phyloP scores from a whole-genome alignment of 2,888 invertebrate species.

The Balanococcus diminutus region DNA sequence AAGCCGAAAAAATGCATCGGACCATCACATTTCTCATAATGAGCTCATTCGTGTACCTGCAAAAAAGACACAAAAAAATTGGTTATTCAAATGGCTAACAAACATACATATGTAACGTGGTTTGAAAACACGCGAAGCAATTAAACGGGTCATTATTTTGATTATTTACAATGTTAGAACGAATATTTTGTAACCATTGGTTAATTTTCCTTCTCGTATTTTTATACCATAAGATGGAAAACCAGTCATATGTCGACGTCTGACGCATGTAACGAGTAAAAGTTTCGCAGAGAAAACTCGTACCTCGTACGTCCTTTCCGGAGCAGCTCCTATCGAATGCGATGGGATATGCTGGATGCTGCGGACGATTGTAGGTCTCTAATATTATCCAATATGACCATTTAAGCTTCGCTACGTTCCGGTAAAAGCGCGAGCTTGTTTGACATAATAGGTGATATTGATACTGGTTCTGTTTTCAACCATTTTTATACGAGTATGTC shows the following conservation, averaged over 20 bases:
- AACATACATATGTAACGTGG: not conserved
- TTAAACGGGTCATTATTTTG: constrained; percentile 21
- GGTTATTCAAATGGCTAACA: not conserved
- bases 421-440: not conserved
- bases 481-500: not conserved
- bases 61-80: not conserved
- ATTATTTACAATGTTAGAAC: constrained; percentile 9
- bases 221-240: not conserved
- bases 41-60: constrained; percentile 43
- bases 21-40: constrained; percentile 55
- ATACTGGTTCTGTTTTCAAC: not conserved
- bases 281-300: not conserved
- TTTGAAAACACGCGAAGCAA: constrained; percentile 13
- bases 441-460: constrained; percentile 8
- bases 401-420: not conserved
- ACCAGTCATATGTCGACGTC: not conserved
- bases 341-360: not conserved
- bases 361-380: not conserved
- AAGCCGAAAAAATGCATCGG: constrained; percentile 48
- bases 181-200: not conserved
- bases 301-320: not conserved
- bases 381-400: constrained; percentile 16
- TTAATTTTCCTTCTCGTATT: not conserved
- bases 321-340: not conserved
- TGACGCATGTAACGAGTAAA: not conserved